Evolutionary conservation across 2,797 vertebrate species (phyloP).

Genomic region (Fratercula arctica): DNA sequence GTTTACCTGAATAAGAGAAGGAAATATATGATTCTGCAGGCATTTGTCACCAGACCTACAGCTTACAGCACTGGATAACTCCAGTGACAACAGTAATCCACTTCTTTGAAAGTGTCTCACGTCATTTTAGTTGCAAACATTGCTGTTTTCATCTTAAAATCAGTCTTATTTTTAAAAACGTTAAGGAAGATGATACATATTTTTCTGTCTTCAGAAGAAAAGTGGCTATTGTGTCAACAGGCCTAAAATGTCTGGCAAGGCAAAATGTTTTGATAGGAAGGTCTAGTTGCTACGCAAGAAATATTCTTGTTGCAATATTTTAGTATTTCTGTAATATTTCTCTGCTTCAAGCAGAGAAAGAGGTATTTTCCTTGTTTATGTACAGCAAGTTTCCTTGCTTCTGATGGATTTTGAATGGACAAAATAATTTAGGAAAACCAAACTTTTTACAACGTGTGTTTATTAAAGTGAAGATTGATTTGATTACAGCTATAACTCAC

Average conservation of each 20-base stretch:
- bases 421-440: not conserved
- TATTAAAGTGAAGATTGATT: not conserved
- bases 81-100: not conserved
- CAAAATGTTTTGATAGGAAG: not conserved
- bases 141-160: not conserved
- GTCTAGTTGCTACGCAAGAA: not conserved
- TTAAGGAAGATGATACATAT: not conserved
- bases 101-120: not conserved
- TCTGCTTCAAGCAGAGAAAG: not conserved
- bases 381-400: not conserved
- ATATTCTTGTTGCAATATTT: not conserved
- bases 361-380: not conserved
- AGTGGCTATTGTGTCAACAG: not conserved
- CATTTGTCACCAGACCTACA: not conserved
- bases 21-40: not conserved
- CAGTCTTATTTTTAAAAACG: not conserved
- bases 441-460: not conserved
- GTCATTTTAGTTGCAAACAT: not conserved
- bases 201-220: not conserved
- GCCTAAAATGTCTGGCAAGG: not conserved
- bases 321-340: not conserved
- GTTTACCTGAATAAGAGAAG: not conserved
- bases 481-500: not conserved
- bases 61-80: not conserved
- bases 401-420: not conserved